Evolutionary conservation across 2,113 vertebrate species (phyloP), one percentile per base, ranked within the genome.

Genomic region (Burhinus bistriatus): DNA sequence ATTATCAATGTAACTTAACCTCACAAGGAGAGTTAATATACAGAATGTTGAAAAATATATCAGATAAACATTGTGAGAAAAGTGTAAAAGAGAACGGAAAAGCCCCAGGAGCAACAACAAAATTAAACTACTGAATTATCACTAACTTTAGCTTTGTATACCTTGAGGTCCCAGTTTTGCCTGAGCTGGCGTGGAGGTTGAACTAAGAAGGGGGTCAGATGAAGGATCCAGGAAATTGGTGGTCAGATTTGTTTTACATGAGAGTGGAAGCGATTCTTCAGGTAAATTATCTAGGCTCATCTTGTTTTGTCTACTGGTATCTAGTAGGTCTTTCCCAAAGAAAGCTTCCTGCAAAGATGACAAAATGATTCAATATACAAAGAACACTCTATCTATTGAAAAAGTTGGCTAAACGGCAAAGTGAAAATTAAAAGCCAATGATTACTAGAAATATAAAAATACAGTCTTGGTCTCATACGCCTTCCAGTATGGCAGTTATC

Each of bases 291-390:
- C 99, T 26, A 98, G 98, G 70, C 87, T 97, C 84, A 95, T 97
- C 96, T 97, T 98, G 81, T 68, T 99, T 81, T 98, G 99, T 62
- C 98, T 98, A 83, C 99, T 99, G 75, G 98, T 98, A 91, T 99
- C 98, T 72, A 99, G 98, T 59, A 99, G 98, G 78, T 99, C 98
- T 91, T 99, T 99, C 82, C 99, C 99, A 93, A 99, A 99, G 96
- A 99, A 99, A 40, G 99, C 99, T 58, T 99, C 99, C 99, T 99
- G 95, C 30, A 96, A 95, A 87, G 55, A 87, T 61, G 32, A 81
- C 54, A 55, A 69, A 70, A 85, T 18, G 32, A 80, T 77, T 62
- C 32, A 21, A 11, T 4, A 21, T 2, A 91, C 55, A 23, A 84
- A 82, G 26, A 87, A 71, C 12, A 36, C 3, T 15, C 14, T 3